Evolutionary conservation across 2,113 vertebrate genomes (phyloP).

Genomic region (Scomber colias): DNA sequence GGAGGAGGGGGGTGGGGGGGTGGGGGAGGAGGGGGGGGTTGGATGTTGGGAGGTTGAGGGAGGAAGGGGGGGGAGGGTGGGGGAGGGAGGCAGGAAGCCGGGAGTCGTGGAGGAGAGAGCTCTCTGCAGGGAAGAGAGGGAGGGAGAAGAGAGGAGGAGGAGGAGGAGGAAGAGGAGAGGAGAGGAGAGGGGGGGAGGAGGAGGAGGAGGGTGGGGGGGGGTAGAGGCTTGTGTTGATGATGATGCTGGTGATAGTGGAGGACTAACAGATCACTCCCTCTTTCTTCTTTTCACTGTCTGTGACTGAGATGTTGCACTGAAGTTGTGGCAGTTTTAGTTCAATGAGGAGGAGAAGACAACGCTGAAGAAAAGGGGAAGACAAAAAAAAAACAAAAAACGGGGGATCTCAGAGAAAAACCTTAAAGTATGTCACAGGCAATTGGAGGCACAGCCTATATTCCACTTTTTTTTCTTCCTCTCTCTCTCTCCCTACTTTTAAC

Average conservation of each 20-base stretch:
- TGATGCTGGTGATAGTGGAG: conserved; percentile 66
- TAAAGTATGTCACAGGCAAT: conserved; percentile 59
- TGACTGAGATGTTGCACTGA: conserved; percentile 52
- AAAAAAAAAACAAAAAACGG: neutral
- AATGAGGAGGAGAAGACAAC: conserved; percentile 52
- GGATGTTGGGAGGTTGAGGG: neutral
- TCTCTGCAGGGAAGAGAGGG: conserved; percentile 24
- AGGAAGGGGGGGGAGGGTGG: neutral
- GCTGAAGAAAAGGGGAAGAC: conserved; percentile 14
- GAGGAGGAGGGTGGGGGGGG: neutral
- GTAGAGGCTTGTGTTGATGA: conserved; percentile 49
- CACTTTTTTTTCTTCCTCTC: conserved; percentile 40
- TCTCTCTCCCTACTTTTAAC: conserved; percentile 35
- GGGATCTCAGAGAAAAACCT: conserved; percentile 39
- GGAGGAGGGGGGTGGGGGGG: neutral
- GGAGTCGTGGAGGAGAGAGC: conserved; percentile 41
- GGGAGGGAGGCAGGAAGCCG: conserved; percentile 49
- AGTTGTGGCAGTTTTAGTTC: conserved; percentile 71
- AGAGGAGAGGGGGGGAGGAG: neutral
- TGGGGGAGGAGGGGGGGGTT: neutral
- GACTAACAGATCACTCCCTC: conserved; percentile 55
- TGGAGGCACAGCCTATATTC: conserved; percentile 54
- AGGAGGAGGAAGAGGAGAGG: neutral
- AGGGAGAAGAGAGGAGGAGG: neutral
- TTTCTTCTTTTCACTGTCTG: conserved; percentile 61